Percentiles rank a stretch among this genome's conserved stretches.
Conservation (phyloP, 2,113 vertebrate genomes). For the Vulpes ferrilata region DNA sequence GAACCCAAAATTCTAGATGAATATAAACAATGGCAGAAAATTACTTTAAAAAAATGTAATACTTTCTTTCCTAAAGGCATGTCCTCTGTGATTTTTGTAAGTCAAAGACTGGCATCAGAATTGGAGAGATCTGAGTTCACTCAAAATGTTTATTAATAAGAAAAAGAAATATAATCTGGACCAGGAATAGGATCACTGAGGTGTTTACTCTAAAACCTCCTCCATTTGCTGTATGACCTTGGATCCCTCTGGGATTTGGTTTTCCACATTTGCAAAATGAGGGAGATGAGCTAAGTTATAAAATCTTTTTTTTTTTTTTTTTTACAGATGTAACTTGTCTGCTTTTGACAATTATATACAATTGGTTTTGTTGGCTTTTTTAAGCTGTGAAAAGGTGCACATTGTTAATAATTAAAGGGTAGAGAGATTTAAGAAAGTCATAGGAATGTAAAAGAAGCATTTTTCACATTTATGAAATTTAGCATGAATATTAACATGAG, state of each 20-base stretch:
- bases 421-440: neutral
- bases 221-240: neutral
- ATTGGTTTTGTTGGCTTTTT: neutral
- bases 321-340: neutral
- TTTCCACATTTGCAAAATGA: neutral
- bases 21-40: neutral
- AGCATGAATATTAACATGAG: neutral
- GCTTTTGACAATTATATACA: neutral
- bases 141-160: slow-evolving; percentile 37
- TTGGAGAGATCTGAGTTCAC: neutral
- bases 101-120: neutral
- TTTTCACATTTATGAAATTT: neutral
- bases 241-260: neutral
- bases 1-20: neutral
- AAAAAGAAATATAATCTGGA: neutral
- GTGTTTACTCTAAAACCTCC: neutral
- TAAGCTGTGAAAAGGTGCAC: neutral
- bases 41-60: neutral
- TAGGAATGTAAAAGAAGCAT: neutral
- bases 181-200: fast-evolving
- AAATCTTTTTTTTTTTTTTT: neutral
- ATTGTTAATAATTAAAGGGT: neutral
- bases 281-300: neutral
- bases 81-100: neutral
- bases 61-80: neutral